These are phyloP conservation scores for Aegithalos caudatus DNA, from an alignment of 2,113 vertebrate species.

Conservation along the genomic window DNA sequence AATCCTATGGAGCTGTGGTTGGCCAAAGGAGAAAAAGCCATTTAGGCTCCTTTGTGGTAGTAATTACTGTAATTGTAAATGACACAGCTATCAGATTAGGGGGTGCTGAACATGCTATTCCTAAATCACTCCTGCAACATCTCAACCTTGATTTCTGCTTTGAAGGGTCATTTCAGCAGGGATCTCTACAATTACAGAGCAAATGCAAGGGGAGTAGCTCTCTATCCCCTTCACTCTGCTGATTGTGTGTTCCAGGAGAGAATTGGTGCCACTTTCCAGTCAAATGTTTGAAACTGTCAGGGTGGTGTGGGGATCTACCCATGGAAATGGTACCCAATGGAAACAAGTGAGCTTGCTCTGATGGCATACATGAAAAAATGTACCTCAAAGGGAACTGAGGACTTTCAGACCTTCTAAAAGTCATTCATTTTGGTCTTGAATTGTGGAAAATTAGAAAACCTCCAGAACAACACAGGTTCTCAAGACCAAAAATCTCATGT, in stretches of 20 bases:
- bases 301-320: neutral
- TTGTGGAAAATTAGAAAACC: neutral
- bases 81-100: neutral
- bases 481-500: neutral
- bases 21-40: neutral
- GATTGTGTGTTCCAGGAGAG: neutral
- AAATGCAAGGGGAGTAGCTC: neutral
- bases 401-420: neutral
- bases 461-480: neutral
- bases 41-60: neutral
- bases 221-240: neutral
- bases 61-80: conserved; percentile 18
- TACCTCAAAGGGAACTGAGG: fast-evolving
- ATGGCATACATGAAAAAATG: neutral
- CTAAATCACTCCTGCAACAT: neutral
- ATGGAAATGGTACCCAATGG: neutral
- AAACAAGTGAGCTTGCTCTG: neutral
- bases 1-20: neutral
- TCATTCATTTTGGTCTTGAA: neutral
- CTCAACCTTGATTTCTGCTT: neutral
- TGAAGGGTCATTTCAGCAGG: neutral
- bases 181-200: neutral
- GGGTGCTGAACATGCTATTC: neutral
- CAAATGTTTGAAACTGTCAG: neutral
- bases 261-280: neutral